A percentile compares a stretch with the other conserved stretches of the same genome.
phyloP scores from a whole-genome alignment of 2,797 vertebrate species.

The Lophotriccus pileatus region DNA sequence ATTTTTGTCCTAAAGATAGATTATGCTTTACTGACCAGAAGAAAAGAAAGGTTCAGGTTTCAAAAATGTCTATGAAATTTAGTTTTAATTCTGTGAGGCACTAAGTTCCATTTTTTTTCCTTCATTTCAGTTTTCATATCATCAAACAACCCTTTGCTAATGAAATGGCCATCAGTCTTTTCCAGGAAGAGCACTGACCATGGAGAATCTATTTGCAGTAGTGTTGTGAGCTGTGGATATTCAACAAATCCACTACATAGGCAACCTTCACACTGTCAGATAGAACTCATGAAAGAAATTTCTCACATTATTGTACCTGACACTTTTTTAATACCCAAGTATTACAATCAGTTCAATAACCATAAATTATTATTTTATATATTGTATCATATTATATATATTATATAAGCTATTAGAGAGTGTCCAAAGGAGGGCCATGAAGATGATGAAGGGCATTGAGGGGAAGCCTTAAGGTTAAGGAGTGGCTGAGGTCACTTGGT shows the following conservation, averaged over 20 bases:
- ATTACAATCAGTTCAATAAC: background rate
- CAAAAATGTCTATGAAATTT: background rate
- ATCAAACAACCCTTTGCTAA: background rate
- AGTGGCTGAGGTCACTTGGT: background rate
- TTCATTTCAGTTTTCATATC: background rate
- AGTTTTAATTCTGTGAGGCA: background rate
- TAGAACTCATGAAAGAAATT: background rate
- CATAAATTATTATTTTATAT: background rate
- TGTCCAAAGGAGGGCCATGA: background rate
- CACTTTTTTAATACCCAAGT: background rate
- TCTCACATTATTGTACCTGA: background rate
- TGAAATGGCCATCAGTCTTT: background rate
- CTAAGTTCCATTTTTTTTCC: background rate
- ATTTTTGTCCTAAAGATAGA: background rate
- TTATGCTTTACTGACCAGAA: background rate
- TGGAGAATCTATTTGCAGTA: background rate
- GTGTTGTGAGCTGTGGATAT: background rate
- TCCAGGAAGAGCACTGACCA: background rate
- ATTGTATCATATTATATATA: background rate
- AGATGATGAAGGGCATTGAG: background rate
- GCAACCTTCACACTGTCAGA: background rate
- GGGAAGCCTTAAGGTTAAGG: background rate
- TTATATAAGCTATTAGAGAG: background rate
- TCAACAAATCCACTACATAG: background rate
- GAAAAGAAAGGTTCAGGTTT: background rate